Evolutionary conservation across 2,797 vertebrate genomes (phyloP), one percentile per base, ranked within the genome.

Genomic region (Sebastes kiyomatsui): DNA sequence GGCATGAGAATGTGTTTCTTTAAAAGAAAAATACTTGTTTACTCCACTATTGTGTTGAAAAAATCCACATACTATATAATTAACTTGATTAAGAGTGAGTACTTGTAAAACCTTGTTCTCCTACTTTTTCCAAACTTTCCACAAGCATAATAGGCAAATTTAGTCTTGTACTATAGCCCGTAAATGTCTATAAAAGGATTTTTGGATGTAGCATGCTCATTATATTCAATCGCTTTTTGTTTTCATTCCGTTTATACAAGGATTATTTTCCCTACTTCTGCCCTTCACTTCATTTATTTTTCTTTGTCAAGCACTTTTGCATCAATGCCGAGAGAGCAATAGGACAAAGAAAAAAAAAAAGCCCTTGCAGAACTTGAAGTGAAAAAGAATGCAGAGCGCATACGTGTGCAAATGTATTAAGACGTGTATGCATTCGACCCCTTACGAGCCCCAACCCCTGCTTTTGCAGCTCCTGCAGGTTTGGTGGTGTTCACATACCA

Each of bases 401-500:
- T 59, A 20, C 30, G 55, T 67, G 61, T 49, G 66, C 14, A 70
- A 23, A 82, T n/a, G 16, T 55, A 79, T 81, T 30, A 35, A 79
- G 52, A 77, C 27, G 4, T 58, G 56, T 76, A 30, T 58, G 62
- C 72, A 10, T 38, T 46, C 11, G 1, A 70, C 38, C 67, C 42
- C 56, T 62, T n/a, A 25, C 65, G 64, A 74, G 56, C 75, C 71
- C 52, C 54, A 13, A 5, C 10, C 61, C 49, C 35, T 72, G n/a
- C 70, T 62, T 64, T 59, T 62, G 30, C 38, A 56, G 67, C 77
- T 87, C 80, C 78, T 84, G 75, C 82, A 85, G 84, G 74, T 81
- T 81, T 76, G 65, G 23, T 70, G 77, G 77, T 76, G 66, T 59
- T 87, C 72, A 56, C 89, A 90, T 89, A 85, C 86, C 91, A 16